These are phyloP conservation scores for Paedocypris micromegethes DNA, from an alignment of 2,797 vertebrate species.

Conservation along the genomic window DNA sequence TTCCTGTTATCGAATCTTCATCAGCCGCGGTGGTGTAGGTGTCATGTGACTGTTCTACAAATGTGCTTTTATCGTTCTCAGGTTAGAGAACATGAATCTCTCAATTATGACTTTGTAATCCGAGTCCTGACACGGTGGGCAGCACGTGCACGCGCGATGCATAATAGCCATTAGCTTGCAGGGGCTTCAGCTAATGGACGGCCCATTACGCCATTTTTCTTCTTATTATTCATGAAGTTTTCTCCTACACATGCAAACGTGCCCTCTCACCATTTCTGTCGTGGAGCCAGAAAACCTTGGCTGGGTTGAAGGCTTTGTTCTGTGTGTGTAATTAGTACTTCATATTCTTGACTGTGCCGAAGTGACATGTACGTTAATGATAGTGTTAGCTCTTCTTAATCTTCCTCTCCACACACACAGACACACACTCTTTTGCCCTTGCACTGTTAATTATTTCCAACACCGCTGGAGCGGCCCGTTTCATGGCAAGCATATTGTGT, in stretches of 20 bases:
- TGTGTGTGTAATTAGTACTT: slow-evolving; percentile 63
- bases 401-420: slow-evolving; percentile 51
- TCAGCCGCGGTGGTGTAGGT: not conserved
- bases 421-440: slow-evolving; percentile 71
- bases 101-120: slow-evolving; percentile 20
- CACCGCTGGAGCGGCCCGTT: slow-evolving; percentile 95
- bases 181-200: not conserved
- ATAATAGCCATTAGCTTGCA: not conserved
- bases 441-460: slow-evolving; percentile 97
- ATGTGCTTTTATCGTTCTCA: slow-evolving; percentile 30
- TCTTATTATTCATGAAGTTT: not conserved
- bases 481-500: slow-evolving; percentile 99
- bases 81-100: slow-evolving; percentile 45
- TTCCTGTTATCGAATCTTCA: not conserved
- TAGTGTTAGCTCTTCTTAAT: slow-evolving; percentile 67
- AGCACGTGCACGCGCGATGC: not conserved
- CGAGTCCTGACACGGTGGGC: not conserved
- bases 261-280: slow-evolving; percentile 8
- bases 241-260: not conserved
- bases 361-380: slow-evolving; percentile 65
- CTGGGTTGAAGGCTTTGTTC: slow-evolving; percentile 10
- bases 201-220: slow-evolving; percentile 6
- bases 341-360: slow-evolving; percentile 59
- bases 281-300: not conserved
- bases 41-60: slow-evolving; percentile 42